These are phyloP conservation scores for Eubasilissa regina DNA, from an alignment of 1,140 invertebrate species.

Conservation along the genomic window DNA sequence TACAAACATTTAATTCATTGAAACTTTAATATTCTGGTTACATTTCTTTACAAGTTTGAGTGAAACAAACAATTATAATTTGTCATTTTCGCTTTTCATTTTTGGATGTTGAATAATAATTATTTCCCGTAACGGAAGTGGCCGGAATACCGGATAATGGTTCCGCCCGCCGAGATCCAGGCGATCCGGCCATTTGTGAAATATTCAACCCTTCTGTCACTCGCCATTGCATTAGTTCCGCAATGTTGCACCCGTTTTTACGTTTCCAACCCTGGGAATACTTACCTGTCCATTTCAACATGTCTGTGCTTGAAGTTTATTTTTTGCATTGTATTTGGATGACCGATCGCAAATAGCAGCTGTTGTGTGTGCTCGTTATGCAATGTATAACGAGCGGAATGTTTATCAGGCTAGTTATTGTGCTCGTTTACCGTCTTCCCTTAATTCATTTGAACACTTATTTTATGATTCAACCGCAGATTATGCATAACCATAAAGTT, in stretches of 20 bases:
- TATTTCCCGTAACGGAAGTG: constrained; percentile 5
- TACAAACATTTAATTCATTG: too few relatives aligned
- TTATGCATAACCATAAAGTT: too few relatives aligned
- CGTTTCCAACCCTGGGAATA: constrained; percentile 33
- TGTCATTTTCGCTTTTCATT: not conserved
- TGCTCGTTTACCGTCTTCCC: too few relatives aligned
- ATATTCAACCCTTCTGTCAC: constrained; percentile 49
- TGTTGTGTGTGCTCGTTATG: too few relatives aligned
- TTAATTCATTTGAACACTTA: too few relatives aligned
- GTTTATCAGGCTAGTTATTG: too few relatives aligned
- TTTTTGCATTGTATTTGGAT: constrained; percentile 26
- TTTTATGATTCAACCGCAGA: too few relatives aligned
- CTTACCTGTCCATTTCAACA: constrained; percentile 42
- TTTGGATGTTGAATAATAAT: not conserved
- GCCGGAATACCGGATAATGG: constrained; percentile 17
- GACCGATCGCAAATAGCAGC: too few relatives aligned
- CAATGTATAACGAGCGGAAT: too few relatives aligned
- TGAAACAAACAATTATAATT: not conserved
- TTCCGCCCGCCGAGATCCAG: constrained; percentile 2
- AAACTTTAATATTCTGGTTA: too few relatives aligned
- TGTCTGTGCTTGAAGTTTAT: constrained; percentile 34
- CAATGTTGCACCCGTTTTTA: constrained; percentile 46
- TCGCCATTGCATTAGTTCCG: constrained; percentile 42
- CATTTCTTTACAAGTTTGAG: not conserved
- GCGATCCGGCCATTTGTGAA: constrained; percentile 38